phyloP scores from a whole-genome alignment of 1,140 invertebrate genomes.

The Heliconius melpomene region DNA sequence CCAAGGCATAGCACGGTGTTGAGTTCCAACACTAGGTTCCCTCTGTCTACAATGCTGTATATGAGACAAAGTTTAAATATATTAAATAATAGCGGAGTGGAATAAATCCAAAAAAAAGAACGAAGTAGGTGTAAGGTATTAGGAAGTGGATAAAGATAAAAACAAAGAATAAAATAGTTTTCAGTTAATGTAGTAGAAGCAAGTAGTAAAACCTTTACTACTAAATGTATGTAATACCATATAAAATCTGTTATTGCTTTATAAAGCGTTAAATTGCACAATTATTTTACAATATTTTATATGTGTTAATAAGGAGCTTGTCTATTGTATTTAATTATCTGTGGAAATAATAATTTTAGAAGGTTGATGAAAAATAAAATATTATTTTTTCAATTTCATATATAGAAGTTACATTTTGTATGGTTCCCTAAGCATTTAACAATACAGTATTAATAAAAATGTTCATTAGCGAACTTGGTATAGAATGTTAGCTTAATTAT shows the following conservation, averaged over 20 bases:
- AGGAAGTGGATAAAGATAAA: too few species aligned
- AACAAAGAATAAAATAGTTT: too few species aligned
- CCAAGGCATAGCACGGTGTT: neutral
- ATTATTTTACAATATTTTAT: conserved; percentile 1
- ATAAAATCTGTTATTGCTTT: neutral
- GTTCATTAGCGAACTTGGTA: neutral
- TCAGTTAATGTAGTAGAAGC: too few species aligned
- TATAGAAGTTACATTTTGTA: neutral
- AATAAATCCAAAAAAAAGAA: too few species aligned
- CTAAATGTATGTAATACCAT: neutral
- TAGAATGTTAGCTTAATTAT: neutral
- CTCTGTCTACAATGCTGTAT: too few species aligned
- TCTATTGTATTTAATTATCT: neutral
- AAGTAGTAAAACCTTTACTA: neutral
- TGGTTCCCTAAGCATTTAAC: neutral
- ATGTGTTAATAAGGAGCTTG: neutral
- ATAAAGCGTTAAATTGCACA: neutral
- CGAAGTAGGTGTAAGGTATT: too few species aligned
- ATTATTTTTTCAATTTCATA: too few species aligned
- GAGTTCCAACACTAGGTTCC: neutral
- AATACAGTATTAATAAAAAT: neutral
- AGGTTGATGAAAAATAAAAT: neutral
- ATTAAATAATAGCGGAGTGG: too few species aligned
- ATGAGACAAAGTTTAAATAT: too few species aligned
- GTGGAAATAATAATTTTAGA: neutral